Conservation (phyloP, 2,113 vertebrate species). For the Catharus fuscescens region DNA sequence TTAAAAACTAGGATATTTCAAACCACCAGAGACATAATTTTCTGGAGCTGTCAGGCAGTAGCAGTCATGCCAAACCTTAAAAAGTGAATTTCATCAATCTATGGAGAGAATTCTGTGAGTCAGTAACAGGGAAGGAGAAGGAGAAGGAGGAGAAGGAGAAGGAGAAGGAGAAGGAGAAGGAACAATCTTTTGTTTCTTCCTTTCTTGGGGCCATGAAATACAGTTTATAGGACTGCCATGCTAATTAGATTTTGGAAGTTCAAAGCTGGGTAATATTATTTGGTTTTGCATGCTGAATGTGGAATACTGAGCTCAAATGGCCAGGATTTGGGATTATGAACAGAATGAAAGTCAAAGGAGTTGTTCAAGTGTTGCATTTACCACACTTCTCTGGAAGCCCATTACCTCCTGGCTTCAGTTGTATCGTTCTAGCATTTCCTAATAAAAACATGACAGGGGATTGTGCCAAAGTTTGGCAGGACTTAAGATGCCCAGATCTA, state of each 20-base stretch:
- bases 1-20: background rate
- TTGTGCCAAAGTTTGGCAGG: background rate
- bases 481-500: background rate
- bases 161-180: too few relatives aligned
- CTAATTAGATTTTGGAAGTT: background rate
- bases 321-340: background rate
- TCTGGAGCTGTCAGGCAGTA: background rate
- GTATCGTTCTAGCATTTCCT: background rate
- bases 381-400: background rate
- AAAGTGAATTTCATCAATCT: background rate
- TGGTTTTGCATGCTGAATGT: background rate
- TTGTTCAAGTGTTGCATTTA: background rate
- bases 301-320: background rate
- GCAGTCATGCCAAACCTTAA: background rate
- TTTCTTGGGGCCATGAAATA: background rate
- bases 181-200: background rate
- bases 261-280: background rate
- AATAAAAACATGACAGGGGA: background rate
- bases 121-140: background rate
- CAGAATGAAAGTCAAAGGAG: background rate
- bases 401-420: background rate
- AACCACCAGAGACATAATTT: background rate
- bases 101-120: background rate
- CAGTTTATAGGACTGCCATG: background rate
- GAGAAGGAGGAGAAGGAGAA: too few relatives aligned